Evolutionary conservation across 2,888 invertebrate genomes (phyloP), one percentile per base, ranked within the genome.

Genomic region (Tineola bisselliella): DNA sequence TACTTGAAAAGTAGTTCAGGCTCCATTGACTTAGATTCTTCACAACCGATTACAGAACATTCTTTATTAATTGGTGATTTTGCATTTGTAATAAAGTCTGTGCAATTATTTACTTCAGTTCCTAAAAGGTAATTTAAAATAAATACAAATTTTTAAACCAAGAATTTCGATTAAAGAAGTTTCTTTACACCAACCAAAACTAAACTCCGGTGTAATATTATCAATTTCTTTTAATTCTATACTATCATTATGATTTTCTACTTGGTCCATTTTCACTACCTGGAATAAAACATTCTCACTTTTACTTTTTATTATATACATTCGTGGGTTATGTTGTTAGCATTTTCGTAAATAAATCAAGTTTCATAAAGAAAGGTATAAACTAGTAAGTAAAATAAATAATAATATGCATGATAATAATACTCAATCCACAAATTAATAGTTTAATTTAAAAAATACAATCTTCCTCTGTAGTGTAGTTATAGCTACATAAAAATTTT

Each of bases 11-110:
- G 86, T 61, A 79, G 78, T 38, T 81, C 79, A 0, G 76, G 69
- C 63, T 81, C 78, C 62, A 84, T 68, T 64, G 76, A 79, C 67
- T 86, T 87, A 8, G 75, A 84, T 62, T 84, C 84, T 30, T 86
- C 87, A 69, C 87, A 87, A 15, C 86, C 87, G 15, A 80, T 67
- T 1, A 87, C 87, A 18, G 84, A 84, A 72, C 87, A 87, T 4
- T 81, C 75, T 64, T 83, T 84, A 0, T 81, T 78, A 43, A 86
- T 87, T 66, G 79, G 81, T 48, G 77, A 48, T n/a, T 48, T 60
- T 13, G 13, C 48, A 30, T 15, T 30, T 25, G 15, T 76, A 62
- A 81, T 69, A n/a, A 87, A 86, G 84, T 87, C 87, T n/a, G 84
- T 25, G 25, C 25, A 68, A 84, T 86, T 11, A 84, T 64, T 69